Evolutionary conservation across 2,797 vertebrate genomes (phyloP), one percentile per base, ranked within the genome.

Genomic region (Tachyglossus aculeatus): DNA sequence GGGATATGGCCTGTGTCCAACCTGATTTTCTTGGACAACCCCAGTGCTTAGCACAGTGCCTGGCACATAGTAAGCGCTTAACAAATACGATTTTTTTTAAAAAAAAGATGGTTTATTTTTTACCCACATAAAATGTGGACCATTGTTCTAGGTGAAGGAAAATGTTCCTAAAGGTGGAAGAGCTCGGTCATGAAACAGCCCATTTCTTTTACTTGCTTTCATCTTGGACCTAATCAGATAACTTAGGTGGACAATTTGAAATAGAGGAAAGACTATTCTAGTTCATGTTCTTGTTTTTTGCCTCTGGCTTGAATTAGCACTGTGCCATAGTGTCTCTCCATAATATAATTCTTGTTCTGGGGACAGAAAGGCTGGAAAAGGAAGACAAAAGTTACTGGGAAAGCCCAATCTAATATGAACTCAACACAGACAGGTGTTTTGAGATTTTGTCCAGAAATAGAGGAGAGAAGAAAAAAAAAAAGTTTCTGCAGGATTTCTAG

Each of bases 61-160:
- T n/a, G n/a, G n/a, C n/a, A n/a, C n/a, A n/a, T n/a, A n/a, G n/a
- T n/a, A n/a, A n/a, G n/a, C n/a, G n/a, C n/a, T n/a, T n/a, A n/a
- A n/a, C n/a, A n/a, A n/a, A n/a, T n/a, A n/a, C n/a, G n/a, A n/a
- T n/a, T n/a, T n/a, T n/a, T n/a, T n/a, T n/a, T n/a, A n/a, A n/a
- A n/a, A n/a, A n/a, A 73, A 59, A 31, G 9, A 52, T 25, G 39
- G 16, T 56, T 52, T 24, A 37, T 68, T 79, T 36, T 84, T 85
- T 61, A 45, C 2, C 0, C 29, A 61, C 21, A 70, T 56, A 82
- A 85, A 86, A 70, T 32, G 40, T 67, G 60, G 75, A 78, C 50
- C 67, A 60, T 45, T 59, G 63, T 65, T 64, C 58, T 80, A 74
- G 78, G 33, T 50, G 63, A 81, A 78, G 62, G 60, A 88, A 70